Conservation (phyloP, 2,888 invertebrate genomes). For the Tipula confusa region DNA sequence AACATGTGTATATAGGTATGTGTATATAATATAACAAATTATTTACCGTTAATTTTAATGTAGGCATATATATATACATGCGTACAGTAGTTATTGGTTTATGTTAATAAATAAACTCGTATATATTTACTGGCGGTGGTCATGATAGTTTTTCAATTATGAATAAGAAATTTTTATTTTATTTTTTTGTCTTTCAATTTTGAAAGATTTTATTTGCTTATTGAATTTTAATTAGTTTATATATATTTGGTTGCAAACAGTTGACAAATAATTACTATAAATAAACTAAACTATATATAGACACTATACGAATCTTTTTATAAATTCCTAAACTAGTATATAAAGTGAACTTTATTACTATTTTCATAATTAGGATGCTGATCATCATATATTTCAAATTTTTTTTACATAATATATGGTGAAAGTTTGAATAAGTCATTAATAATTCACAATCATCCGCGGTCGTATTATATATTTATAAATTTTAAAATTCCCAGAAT, state of each 20-base stretch:
- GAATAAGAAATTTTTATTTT: background rate
- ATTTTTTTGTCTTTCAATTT: background rate
- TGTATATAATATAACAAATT: background rate
- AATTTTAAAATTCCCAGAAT: background rate
- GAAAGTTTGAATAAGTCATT: background rate
- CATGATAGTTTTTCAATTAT: background rate
- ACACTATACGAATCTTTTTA: no score
- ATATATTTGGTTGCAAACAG: background rate
- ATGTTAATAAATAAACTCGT: no score
- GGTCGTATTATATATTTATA: background rate
- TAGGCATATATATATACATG: background rate
- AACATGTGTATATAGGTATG: background rate
- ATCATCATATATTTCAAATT: no score
- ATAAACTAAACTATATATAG: no score
- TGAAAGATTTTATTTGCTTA: conserved; percentile 7
- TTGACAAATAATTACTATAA: no score
- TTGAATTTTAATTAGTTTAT: background rate
- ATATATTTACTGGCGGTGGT: background rate
- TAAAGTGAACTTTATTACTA: no score
- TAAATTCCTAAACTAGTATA: no score
- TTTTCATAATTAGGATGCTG: no score
- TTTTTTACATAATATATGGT: no score
- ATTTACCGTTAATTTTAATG: conserved; percentile 9
- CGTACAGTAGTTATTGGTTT: background rate
- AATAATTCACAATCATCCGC: background rate